phyloP scores from a whole-genome alignment of 1,140 invertebrate genomes.

The Orchesella cincta region DNA sequence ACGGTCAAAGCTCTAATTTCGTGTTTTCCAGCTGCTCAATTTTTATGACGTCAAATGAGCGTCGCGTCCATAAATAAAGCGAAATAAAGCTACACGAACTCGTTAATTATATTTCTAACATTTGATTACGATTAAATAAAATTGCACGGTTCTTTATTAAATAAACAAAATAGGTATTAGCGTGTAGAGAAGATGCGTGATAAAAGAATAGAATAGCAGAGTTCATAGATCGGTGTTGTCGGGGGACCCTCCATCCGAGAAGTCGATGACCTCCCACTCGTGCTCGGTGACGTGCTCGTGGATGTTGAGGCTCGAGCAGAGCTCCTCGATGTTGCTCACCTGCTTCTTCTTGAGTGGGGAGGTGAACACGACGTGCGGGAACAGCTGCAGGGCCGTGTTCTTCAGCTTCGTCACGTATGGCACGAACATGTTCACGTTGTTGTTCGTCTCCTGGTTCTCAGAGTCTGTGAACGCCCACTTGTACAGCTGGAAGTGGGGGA shows the following conservation, averaged over 20 bases:
- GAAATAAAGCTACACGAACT: no score
- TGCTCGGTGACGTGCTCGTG: neutral
- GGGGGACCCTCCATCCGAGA: neutral
- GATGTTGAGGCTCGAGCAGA: neutral
- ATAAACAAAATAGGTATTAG: neutral
- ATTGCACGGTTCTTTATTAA: neutral
- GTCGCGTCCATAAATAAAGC: no score
- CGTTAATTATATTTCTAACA: no score
- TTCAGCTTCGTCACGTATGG: neutral
- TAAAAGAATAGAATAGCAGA: neutral
- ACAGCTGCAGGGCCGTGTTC: neutral
- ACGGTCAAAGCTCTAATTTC: no score
- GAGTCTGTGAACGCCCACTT: constrained; percentile 17
- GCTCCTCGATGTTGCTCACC: neutral
- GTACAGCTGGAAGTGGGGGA: neutral
- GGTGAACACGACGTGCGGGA: neutral
- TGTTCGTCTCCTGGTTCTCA: neutral
- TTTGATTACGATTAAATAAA: neutral
- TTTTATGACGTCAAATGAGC: no score
- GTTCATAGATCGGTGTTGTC: neutral
- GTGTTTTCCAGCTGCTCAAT: no score
- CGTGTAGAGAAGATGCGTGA: neutral
- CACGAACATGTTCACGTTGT: neutral
- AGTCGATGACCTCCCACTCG: neutral
- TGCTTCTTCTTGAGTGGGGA: neutral